Base-by-base conservation (phyloP, 2,113 vertebrate species). In the Chunga burmeisteri region DNA sequence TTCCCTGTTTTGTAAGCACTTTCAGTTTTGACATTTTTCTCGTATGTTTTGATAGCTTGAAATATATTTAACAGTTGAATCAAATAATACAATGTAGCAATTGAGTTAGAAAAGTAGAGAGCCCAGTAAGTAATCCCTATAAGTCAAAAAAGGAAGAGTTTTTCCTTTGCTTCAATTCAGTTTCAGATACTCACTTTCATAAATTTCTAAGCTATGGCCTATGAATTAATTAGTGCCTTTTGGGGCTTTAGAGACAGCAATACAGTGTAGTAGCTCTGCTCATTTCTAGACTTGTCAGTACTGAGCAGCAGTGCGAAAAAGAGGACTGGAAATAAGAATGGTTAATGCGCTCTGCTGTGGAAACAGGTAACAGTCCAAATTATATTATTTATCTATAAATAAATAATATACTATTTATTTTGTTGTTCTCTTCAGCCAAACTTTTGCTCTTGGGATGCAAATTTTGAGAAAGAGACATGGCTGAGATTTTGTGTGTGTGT, bases 151-250 rank as follows among this genome's bases (percentile, higher is more conserved):
- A 46, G 17, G 32, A 71, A 40, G 62, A 44, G 11, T 44, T 59
- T 70, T 92, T 77, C 44, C 8, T 67, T 75, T 82, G n/a, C 67
- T 83, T 86, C 63, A 61, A 10, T 90, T 88, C 67, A 38, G 27
- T 85, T 82, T 85, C 34, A 80, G 32, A 53, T 90, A 84, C 11
- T 81, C 77, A 71, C 44, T 85, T 81, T 65, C 71, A 87, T 89
- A 77, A 94, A 63, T 90, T 82, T 93, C 74, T 93, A 42, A 96
- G 42, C 13, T 85, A 7, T 82, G 42, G 50, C 53, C 29, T 94
- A 36, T 91, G 87, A 96, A 87, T 93, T 91, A 95, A 84, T 89
- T 67, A 84, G 49, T 72, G 66, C 20, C 61, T 72, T 63, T 93
- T 29, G 77, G 53, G 46, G 34, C 62, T 86, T 86, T 85, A 44